Conservation (phyloP, 2,797 vertebrate genomes). For the Gastrophryne carolinensis region DNA sequence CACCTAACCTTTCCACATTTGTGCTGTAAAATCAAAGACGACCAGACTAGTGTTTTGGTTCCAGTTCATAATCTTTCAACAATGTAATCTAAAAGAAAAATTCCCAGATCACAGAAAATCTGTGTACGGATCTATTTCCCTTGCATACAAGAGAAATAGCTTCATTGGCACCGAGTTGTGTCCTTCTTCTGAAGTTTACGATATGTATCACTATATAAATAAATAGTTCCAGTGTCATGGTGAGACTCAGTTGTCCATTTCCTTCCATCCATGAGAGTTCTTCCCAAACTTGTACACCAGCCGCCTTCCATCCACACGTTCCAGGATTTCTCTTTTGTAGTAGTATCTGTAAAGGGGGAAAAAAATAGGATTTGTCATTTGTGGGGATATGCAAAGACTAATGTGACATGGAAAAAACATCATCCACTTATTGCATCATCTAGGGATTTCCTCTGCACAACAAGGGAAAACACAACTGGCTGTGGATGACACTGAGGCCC, state of each 20-base stretch:
- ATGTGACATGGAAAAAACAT: too few relatives aligned
- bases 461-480: too few relatives aligned
- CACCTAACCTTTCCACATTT: too few relatives aligned
- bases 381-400: too few relatives aligned
- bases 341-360: constrained; percentile 91
- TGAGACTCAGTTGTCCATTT: constrained; percentile 82
- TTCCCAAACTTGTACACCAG: constrained; percentile 98
- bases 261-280: constrained; percentile 92
- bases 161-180: constrained; percentile 62
- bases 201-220: constrained; percentile 70
- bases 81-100: too few relatives aligned
- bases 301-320: constrained; percentile 92
- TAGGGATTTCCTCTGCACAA: too few relatives aligned
- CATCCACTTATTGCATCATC: too few relatives aligned
- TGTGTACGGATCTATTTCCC: constrained; percentile 72
- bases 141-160: constrained; percentile 70
- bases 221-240: constrained; percentile 61
- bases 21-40: too few relatives aligned
- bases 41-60: too few relatives aligned
- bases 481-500: too few relatives aligned
- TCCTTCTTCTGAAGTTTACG: constrained; percentile 65
- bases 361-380: neutral
- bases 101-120: constrained; percentile 73
- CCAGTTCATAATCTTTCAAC: too few relatives aligned
- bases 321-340: constrained; percentile 96